Percentiles rank a stretch among this genome's conserved stretches.
These are phyloP conservation scores for Tenualosa thibaudeaui DNA, from an alignment of 2,797 vertebrate species.

Conservation along the genomic window DNA sequence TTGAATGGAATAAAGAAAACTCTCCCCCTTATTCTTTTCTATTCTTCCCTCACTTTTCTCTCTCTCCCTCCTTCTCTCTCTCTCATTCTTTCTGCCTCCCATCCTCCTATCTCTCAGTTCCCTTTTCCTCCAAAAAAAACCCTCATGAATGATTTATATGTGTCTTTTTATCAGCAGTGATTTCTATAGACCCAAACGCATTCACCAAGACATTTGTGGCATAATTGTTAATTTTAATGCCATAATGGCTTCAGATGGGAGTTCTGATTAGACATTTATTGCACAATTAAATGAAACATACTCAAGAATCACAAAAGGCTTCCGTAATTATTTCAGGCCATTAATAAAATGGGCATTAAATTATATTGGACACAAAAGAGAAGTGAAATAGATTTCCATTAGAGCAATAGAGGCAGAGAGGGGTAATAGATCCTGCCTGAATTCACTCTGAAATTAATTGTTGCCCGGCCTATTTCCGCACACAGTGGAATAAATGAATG, in stretches of 20 bases:
- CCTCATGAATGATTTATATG: slow-evolving; percentile 99
- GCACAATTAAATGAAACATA: slow-evolving; percentile 99
- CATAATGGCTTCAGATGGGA: slow-evolving; percentile 99
- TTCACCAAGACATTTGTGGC: slow-evolving; percentile 94
- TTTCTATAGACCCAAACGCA: slow-evolving; percentile 99
- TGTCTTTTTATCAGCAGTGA: slow-evolving; percentile 99
- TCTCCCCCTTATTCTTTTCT: slow-evolving; percentile 75
- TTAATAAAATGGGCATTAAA: slow-evolving; percentile 99
- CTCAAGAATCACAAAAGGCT: slow-evolving; percentile 99
- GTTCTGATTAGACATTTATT: slow-evolving; percentile 99
- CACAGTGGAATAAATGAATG: slow-evolving; percentile 99
- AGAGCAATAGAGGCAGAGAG: slow-evolving; percentile 99
- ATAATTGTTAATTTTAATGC: slow-evolving; percentile 99
- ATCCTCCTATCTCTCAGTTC: slow-evolving; percentile 74
- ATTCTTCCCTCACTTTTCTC: slow-evolving; percentile 69
- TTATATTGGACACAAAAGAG: slow-evolving; percentile 99
- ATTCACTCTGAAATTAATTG: slow-evolving; percentile 99
- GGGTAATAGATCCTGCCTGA: slow-evolving; percentile 99
- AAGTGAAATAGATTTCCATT: slow-evolving; percentile 99
- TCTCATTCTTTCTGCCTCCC: slow-evolving; percentile 68
- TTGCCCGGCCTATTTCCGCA: slow-evolving; percentile 98
- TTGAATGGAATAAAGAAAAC: slow-evolving; percentile 95
- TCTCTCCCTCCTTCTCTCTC: slow-evolving; percentile 63
- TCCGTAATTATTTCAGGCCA: slow-evolving; percentile 99
- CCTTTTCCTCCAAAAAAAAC: slow-evolving; percentile 76